phyloP scores from a whole-genome alignment of 1,140 invertebrate species.

The Daktulosphaira vitifoliae region DNA sequence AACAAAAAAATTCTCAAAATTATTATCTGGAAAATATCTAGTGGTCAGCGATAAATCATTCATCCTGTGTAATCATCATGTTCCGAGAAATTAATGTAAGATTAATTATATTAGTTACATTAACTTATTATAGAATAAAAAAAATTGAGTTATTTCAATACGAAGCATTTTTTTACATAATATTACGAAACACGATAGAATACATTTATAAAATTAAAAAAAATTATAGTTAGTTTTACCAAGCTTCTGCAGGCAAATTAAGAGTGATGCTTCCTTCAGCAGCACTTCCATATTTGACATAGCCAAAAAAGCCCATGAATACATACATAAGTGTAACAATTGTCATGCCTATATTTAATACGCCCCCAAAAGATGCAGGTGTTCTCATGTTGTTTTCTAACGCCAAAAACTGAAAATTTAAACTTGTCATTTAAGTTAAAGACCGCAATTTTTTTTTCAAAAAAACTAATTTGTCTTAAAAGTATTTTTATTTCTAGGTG shows the following conservation, averaged over 20 bases:
- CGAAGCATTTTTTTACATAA: not conserved
- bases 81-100: too few species aligned
- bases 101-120: too few species aligned
- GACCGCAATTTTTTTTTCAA: too few species aligned
- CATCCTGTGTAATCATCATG: too few species aligned
- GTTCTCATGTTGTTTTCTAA: slow-evolving; percentile 79
- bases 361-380: slow-evolving; percentile 64
- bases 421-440: too few species aligned
- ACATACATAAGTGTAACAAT: slow-evolving; percentile 65
- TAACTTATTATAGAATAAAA: too few species aligned
- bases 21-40: too few species aligned
- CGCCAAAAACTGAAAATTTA: slow-evolving; percentile 65
- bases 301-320: slow-evolving; percentile 70
- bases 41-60: too few species aligned
- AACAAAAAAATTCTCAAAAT: too few species aligned
- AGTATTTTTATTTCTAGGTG: too few species aligned
- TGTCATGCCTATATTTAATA: slow-evolving; percentile 68
- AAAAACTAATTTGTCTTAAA: too few species aligned
- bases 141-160: not conserved
- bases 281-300: slow-evolving; percentile 62
- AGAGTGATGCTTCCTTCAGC: slow-evolving; percentile 61
- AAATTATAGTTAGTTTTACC: slow-evolving; percentile 12
- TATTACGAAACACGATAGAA: too few species aligned
- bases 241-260: slow-evolving; percentile 53
- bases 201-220: not conserved